Base-by-base conservation (phyloP, 2,888 invertebrate species). In the Catocala sponsa region DNA sequence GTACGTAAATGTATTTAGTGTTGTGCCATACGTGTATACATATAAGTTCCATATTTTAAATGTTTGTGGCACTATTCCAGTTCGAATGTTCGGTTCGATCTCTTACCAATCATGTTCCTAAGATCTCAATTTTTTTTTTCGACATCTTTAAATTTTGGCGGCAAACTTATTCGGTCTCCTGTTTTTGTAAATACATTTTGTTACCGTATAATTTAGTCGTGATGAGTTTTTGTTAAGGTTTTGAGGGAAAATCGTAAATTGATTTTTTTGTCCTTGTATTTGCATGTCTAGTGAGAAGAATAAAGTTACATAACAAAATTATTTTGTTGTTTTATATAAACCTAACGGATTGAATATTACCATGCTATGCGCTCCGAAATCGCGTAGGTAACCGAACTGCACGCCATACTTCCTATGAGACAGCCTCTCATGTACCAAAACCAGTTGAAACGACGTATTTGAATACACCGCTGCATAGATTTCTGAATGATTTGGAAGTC, bases 261-360 rank as follows among this genome's bases (percentile, higher is more conserved):
- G 79, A 74, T 86, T 86, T 79, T 88, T 89, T 87, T 84, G 86
- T 87, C 88, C 85, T 85, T 91, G 86, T 91, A 91, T 91, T 91
- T 91, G 91, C 91, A 92, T 92, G 89, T 90, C 80, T 92, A 92
- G 91, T 89, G 88, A 91, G 89, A 87, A 90, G 88, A 93, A 91
- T 93, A 93, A 93, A 93, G 88, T 91, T 90, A 91, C 83, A 83
- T 89, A 90, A 83, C 80, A 83, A 80, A 82, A 80, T 75, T 78
- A 76, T 68, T 67, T 63, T 58, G 62, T 78, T 65, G 77, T 81
- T 82, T 82, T 64, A 71, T 55, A 43, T 65, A 59, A 46, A 54
- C 64, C 55, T 13, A 6, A 25, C 25, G 25, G 25, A 7, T 13
- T 6, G 9, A 46, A 46, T 15, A 15, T 25, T 25, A 25, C 25